Evolutionary conservation across 2,113 vertebrate species (phyloP), one percentile per base, ranked within the genome.

Genomic region (Clupea harengus): DNA sequence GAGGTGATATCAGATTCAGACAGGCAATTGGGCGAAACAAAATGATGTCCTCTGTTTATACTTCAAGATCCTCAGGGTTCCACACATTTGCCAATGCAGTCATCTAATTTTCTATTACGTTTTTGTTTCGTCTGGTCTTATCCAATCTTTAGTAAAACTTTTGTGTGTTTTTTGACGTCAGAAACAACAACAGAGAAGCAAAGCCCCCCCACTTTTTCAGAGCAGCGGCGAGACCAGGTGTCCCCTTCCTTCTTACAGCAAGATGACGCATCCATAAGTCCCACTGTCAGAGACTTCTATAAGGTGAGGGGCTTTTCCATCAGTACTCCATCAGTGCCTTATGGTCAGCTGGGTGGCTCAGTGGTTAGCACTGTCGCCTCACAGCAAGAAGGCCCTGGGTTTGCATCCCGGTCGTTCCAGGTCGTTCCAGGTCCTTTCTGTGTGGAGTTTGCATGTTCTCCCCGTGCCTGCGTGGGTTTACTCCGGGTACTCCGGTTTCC

Each of bases 261-360:
- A 49, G 83, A 28, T 15, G 49, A 89, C 3, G 17, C 83, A 6
- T 81, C 67, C 20, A 50, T 0, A 86, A 64, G 28, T 47, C 54
- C n/a, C 49, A 82, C 85, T 85, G 89, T 88, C 83, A 89, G 89
- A 89, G 82, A 80, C n/a, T 94, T 95, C 89, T 95, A 96, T 88
- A 92, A 90, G 92, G 95, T 95, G 90, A 85, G 52, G 20, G n/a
- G 87, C 18, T 25, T 15, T 81, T 81, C 8, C n/a, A 45, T 15
- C 32, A 81, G 17, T 32, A 15, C 13, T 39, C 15, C 44, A 22
- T 78, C n/a, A 7, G 11, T 67, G 4, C 18, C 7, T 67, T 67
- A 28, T 6, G n/a, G n/a, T n/a, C n/a, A n/a, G n/a, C n/a, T n/a
- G n/a, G 22, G n/a, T 18, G 18, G 1, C 20, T 57, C 4, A 5